Percentiles rank a stretch among this genome's conserved stretches.
Conservation (phyloP, 2,797 vertebrate genomes). For the Tragopan temminckii region DNA sequence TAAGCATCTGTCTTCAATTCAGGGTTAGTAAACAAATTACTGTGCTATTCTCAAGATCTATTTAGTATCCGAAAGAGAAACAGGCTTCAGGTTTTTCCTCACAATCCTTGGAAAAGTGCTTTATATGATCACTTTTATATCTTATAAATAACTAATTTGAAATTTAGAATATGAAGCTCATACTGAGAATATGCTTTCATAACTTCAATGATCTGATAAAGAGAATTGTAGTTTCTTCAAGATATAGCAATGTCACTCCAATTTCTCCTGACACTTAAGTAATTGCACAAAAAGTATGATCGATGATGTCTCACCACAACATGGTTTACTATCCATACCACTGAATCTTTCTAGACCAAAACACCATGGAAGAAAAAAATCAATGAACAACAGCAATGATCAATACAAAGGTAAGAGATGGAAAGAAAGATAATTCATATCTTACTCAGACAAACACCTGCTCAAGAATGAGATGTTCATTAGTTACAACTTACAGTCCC, state of each 20-base stretch:
- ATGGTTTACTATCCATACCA: background rate
- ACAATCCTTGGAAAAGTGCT: background rate
- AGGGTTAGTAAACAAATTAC: background rate
- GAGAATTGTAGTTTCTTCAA: background rate
- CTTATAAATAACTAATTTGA: background rate
- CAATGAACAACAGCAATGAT: background rate
- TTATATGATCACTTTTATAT: background rate
- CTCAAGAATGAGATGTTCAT: background rate
- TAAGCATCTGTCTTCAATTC: background rate
- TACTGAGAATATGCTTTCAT: background rate
- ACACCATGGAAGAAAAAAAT: background rate
- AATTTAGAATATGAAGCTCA: background rate
- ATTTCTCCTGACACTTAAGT: background rate
- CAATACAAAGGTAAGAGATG: background rate
- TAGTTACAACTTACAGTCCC: background rate
- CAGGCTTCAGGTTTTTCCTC: background rate
- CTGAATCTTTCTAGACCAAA: background rate
- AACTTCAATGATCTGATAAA: background rate
- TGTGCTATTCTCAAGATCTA: background rate
- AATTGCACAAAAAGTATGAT: background rate
- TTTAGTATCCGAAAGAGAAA: background rate
- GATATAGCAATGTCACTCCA: background rate
- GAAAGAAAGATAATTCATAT: background rate
- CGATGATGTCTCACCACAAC: background rate
- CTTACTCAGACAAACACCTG: background rate